Evolutionary conservation across 2,797 vertebrate genomes (phyloP), one percentile per base, ranked within the genome.

Genomic region (Sebastes matsubarae): DNA sequence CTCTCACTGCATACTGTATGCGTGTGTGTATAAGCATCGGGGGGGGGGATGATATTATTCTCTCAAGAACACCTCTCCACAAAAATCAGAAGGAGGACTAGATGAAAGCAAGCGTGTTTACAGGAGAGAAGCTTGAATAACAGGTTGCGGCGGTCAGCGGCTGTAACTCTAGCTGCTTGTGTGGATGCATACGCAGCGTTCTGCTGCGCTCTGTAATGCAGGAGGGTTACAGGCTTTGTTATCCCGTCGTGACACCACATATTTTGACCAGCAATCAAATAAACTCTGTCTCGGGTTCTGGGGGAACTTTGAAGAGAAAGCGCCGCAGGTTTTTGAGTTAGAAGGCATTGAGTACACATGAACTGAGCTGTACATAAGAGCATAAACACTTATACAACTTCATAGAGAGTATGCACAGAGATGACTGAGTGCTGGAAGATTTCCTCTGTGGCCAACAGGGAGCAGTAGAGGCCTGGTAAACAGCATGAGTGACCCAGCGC

Each of bases 81-180:
- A 93, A 91, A 88, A 92, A 89, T 92, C 91, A 89, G 80, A 81
- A 13, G 22, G 63, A 73, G 63, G 79, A 50, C 22, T 75, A 87
- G 91, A 94, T 93, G 88, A 94, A 93, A 93, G 89, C 8, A 65
- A 20, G 69, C 25, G 59, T 95, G 93, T 95, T 94, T 94, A 93
- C 46, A 66, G 78, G 67, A 70, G 81, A 67, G 58, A 46, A 76
- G 85, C 88, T 92, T 88, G 86, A 90, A 92, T 87, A 88, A 88
- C 85, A 84, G 85, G 83, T 80, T 80, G 85, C 8, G 86, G 88
- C 55, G 87, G 89, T 90, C 90, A 55, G 89, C 13, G 83, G 80
- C 85, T 87, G 92, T 80, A 94, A 94, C 86, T 84, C 11, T 18
- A 94, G 87, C 89, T 73, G 86, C 80, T 57, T 86, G 87, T 87